phyloP scores from a whole-genome alignment of 2,113 vertebrate genomes.

The Burhinus oedicnemus region DNA sequence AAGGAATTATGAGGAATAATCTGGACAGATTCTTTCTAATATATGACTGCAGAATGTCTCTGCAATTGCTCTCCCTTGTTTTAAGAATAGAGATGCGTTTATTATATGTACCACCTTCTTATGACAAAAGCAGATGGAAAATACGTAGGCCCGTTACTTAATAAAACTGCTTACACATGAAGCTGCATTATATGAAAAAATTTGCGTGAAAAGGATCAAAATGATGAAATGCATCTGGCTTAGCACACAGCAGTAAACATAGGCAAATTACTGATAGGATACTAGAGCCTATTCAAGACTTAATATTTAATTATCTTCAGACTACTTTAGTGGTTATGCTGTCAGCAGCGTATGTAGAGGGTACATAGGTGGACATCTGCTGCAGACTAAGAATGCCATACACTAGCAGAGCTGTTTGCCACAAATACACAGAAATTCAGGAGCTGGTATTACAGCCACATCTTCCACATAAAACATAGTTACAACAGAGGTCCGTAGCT shows the following conservation, averaged over 20 bases:
- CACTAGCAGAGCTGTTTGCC: neutral
- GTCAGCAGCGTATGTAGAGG: neutral
- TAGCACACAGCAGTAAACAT: neutral
- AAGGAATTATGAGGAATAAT: neutral
- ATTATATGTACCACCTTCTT: neutral
- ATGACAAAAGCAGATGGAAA: neutral
- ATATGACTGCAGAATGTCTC: neutral
- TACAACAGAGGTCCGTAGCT: neutral
- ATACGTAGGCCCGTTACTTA: neutral
- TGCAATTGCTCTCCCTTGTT: neutral
- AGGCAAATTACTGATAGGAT: constrained; percentile 7
- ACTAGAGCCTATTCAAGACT: neutral
- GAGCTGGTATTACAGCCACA: neutral
- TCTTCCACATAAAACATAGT: neutral
- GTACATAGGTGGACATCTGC: constrained; percentile 1
- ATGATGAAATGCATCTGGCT: constrained; percentile 1
- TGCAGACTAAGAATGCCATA: neutral
- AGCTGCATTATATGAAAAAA: neutral
- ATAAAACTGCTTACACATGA: neutral
- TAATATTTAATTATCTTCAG: constrained; percentile 49
- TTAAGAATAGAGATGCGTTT: neutral
- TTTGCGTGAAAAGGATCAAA: neutral
- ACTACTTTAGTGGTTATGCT: constrained; percentile 2
- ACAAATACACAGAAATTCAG: neutral
- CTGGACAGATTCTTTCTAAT: neutral